Percentiles rank a stretch among this genome's conserved stretches.
These are phyloP conservation scores for Sminthurides aquaticus DNA, from an alignment of 2,888 invertebrate genomes.

Conservation along the genomic window DNA sequence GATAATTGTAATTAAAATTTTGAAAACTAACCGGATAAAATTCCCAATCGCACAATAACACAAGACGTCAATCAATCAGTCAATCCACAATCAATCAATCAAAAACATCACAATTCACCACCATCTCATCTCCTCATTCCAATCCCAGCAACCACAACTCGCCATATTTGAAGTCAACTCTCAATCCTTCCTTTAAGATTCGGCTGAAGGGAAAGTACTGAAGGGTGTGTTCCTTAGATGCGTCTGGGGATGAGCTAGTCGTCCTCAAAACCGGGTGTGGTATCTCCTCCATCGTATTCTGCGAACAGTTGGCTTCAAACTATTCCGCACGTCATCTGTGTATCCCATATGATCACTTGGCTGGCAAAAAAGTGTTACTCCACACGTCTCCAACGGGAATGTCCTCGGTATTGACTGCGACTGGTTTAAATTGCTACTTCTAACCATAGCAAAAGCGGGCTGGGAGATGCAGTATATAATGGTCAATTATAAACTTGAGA, in stretches of 20 bases:
- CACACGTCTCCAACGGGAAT: too few species aligned
- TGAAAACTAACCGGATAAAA: not conserved
- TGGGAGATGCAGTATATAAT: too few species aligned
- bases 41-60: not conserved
- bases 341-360: conserved; percentile 3
- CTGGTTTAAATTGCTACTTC: too few species aligned
- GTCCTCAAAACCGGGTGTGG: not conserved
- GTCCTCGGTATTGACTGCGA: too few species aligned
- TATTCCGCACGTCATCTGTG: not conserved
- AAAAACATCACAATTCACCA: conserved; percentile 1
- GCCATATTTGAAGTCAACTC: conserved; percentile 8
- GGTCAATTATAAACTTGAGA: too few species aligned
- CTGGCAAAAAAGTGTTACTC: conserved; percentile 4
- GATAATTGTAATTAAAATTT: not conserved
- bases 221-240: not conserved
- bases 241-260: not conserved
- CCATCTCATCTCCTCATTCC: conserved; percentile 2
- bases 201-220: conserved; percentile 1
- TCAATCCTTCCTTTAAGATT: conserved; percentile 1
- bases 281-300: not conserved
- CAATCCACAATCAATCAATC: conserved; percentile 2
- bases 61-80: conserved; percentile 5
- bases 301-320: not conserved
- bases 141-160: conserved; percentile 7
- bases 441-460: too few species aligned